Conservation (phyloP, 2,113 vertebrate species). For the Nannobrachium achirus region DNA sequence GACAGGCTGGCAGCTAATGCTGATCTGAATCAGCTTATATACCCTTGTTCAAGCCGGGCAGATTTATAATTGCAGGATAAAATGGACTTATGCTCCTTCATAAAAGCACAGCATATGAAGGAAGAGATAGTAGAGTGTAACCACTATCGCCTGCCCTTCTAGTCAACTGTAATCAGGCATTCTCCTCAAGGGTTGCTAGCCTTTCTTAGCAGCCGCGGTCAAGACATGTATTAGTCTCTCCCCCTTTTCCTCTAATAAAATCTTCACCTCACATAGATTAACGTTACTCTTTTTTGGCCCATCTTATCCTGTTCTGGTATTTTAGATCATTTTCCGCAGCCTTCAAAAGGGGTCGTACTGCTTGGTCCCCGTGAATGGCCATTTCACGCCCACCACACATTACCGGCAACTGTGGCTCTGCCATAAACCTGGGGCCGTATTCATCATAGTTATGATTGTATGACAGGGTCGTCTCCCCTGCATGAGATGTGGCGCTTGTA, state of each 20-base stretch:
- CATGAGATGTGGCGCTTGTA: slow-evolving; percentile 66
- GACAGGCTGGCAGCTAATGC: slow-evolving; percentile 37
- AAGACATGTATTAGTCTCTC: slow-evolving; percentile 22
- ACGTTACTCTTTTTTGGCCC: slow-evolving; percentile 40
- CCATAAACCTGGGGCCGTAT: slow-evolving; percentile 64
- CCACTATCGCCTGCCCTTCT: slow-evolving; percentile 22
- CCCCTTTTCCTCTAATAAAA: slow-evolving; percentile 55
- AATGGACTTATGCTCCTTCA: slow-evolving; percentile 44
- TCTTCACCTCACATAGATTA: slow-evolving; percentile 50
- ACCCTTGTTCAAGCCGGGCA: slow-evolving; percentile 28
- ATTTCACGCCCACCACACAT: slow-evolving; percentile 60
- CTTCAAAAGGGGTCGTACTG: slow-evolving; percentile 41
- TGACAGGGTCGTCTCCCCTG: slow-evolving; percentile 69
- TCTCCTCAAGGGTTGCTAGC: slow-evolving; percentile 25
- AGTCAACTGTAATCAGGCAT: slow-evolving; percentile 11
- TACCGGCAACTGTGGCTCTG: slow-evolving; percentile 52
- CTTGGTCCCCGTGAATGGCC: slow-evolving; percentile 39
- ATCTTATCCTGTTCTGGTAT: slow-evolving; percentile 47
- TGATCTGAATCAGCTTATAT: slow-evolving; percentile 41
- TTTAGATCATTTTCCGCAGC: slow-evolving; percentile 50
- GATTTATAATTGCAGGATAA: slow-evolving; percentile 55
- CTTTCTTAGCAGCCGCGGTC: slow-evolving; percentile 37
- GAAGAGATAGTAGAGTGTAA: slow-evolving; percentile 18
- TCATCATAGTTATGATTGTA: slow-evolving; percentile 79
- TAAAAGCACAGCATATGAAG: slow-evolving; percentile 41